Evolutionary conservation across 2,797 vertebrate species (phyloP).

Genomic region (Antennarius maculatus): DNA sequence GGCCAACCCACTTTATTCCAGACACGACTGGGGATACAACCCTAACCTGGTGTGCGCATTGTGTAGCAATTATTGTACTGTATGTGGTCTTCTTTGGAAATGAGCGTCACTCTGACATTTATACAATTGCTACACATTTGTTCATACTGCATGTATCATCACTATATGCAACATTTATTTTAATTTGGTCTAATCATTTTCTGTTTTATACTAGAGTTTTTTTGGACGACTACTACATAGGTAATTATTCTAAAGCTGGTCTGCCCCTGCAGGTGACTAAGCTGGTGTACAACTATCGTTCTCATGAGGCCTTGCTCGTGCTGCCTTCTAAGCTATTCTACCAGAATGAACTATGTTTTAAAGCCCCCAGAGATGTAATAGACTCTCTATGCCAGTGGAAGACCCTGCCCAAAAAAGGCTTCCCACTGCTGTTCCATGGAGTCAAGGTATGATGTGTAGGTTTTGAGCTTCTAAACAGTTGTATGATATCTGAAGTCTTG

Average conservation of each 20-base stretch:
- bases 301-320: conserved; percentile 86
- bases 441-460: conserved; percentile 83
- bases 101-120: neutral
- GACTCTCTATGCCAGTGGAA: conserved; percentile 88
- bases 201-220: too few species aligned
- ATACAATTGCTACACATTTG: neutral
- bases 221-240: neutral
- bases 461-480: neutral
- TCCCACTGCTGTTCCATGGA: conserved; percentile 94
- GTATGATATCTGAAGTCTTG: neutral
- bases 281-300: conserved; percentile 94
- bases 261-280: conserved; percentile 87
- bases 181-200: neutral
- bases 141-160: neutral
- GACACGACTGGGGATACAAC: conserved; percentile 89
- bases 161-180: neutral
- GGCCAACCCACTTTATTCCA: conserved; percentile 83
- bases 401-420: conserved; percentile 88
- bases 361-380: conserved; percentile 80
- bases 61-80: neutral
- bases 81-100: neutral
- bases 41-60: conserved; percentile 87
- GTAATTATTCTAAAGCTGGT: neutral
- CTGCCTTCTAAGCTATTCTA: conserved; percentile 95
- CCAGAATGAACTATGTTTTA: conserved; percentile 85